Base-by-base conservation (phyloP, 2,797 vertebrate genomes). In the Atherinosoma microstoma region DNA sequence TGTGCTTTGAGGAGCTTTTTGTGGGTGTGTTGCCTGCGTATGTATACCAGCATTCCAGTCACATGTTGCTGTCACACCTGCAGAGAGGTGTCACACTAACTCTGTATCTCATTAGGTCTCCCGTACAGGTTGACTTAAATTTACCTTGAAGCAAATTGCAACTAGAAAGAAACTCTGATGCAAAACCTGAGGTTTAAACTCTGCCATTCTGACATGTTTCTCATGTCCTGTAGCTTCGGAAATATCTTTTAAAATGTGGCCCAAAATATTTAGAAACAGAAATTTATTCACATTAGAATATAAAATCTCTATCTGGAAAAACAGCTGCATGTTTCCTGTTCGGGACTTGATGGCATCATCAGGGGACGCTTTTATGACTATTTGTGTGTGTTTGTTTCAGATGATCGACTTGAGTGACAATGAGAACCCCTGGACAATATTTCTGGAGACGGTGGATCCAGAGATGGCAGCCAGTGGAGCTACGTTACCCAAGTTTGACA, bases 401-500 rank as follows among this genome's bases (percentile, higher is more conserved):
- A 99, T 99, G 98, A 99, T 99, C 68, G 97, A 99, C 86, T 96
- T 99, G 89, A 99, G 98, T 79, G 98, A 99, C 93, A 99, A 98
- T 65, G 98, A 99, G 90, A 99, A 99, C 89, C 98, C 98, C 16
- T 99, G 98, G 98, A 99, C 98, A 93, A 99, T 99, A 96, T 99
- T 99, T 94, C 95, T 99, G 94, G 98, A 99, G 93, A 99, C 98
- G 0, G 98, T 99, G 76, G 98, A 99, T 89, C 97, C 98, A 36
- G 98, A 99, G 93, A 94, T 99, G 96, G 98, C 98, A 3, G 97
- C 97, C 93, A 98, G 97, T 18, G 98, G 97, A 68, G 96, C 97
- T 70, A 98, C 98, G 5, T 95, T 99, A 93, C 98, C 98, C 88
- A 99, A 99, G 93, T 99, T 99, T 85, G 98, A 99, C 94, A 99